Percentiles rank a stretch among this genome's conserved stretches.
These are phyloP conservation scores for Thaleichthys pacificus DNA, from an alignment of 2,797 vertebrate genomes.

Conservation along the genomic window DNA sequence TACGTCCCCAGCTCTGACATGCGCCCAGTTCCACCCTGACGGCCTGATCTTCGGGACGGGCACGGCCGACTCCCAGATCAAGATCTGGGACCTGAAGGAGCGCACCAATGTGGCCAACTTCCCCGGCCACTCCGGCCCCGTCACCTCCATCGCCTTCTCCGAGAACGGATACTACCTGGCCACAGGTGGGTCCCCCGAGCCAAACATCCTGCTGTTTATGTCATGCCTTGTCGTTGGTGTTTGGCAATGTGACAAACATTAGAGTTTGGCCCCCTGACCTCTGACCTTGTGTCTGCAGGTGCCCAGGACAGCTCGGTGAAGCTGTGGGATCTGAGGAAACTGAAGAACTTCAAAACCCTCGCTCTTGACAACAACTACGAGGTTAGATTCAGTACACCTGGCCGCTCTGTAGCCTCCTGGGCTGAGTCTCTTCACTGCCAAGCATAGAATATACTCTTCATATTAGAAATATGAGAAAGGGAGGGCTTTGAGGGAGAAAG, in stretches of 20 bases:
- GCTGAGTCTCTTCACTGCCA: not conserved
- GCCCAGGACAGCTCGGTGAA: slow-evolving; percentile 94
- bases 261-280: too few species aligned
- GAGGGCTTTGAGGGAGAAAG: not conserved
- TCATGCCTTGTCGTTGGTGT: not conserved
- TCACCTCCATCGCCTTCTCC: slow-evolving; percentile 97
- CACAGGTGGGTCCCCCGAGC: slow-evolving; percentile 68
- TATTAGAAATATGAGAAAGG: not conserved
- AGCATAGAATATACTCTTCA: not conserved
- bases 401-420: not conserved
- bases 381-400: slow-evolving; percentile 62
- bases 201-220: not conserved
- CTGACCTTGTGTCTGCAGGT: not conserved
- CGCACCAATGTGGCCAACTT: slow-evolving; percentile 98
- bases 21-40: slow-evolving; percentile 96
- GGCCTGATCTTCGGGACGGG: slow-evolving; percentile 97
- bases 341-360: slow-evolving; percentile 98
- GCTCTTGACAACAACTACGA: slow-evolving; percentile 96
- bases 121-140: slow-evolving; percentile 94
- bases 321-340: slow-evolving; percentile 96
- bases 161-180: slow-evolving; percentile 99
- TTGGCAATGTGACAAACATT: not conserved
- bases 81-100: slow-evolving; percentile 99
- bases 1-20: slow-evolving; percentile 84
- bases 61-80: slow-evolving; percentile 97